Conservation (phyloP, 2,797 vertebrate species). For the Acrossocheilus fasciatus region DNA sequence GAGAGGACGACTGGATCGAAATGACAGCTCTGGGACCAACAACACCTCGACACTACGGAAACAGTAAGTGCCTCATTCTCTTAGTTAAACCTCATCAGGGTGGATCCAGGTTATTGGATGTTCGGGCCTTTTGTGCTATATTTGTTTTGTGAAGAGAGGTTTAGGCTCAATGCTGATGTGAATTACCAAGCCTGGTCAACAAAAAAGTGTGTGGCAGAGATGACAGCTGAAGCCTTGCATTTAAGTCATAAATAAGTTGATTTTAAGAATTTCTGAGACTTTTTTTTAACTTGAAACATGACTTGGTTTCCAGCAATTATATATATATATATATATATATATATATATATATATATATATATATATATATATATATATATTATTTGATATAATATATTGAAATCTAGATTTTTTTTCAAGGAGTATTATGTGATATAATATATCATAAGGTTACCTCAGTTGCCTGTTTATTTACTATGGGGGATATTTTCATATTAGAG, state of each 20-base stretch:
- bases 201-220: not conserved
- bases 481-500: too few species aligned
- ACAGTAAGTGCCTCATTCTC: conserved; percentile 75
- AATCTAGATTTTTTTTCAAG: not conserved
- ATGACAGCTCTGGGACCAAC: conserved; percentile 80
- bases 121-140: not conserved
- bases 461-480: not conserved
- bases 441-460: not conserved
- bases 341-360: too few species aligned
- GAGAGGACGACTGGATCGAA: conserved; percentile 76
- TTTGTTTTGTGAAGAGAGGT: not conserved
- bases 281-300: not conserved
- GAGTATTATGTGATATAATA: not conserved
- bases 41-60: conserved; percentile 80
- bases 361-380: too few species aligned
- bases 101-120: not conserved
- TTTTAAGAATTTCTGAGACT: not conserved
- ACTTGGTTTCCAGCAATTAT: not conserved
- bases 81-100: not conserved
- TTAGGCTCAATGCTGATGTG: not conserved
- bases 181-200: conserved; percentile 8
- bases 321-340: too few species aligned
- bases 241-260: not conserved
- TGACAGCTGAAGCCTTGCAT: not conserved
- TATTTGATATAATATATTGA: not conserved